Evolutionary conservation across 2,797 vertebrate genomes (phyloP), one percentile per base, ranked within the genome.

Genomic region (Sebastes miniatus): DNA sequence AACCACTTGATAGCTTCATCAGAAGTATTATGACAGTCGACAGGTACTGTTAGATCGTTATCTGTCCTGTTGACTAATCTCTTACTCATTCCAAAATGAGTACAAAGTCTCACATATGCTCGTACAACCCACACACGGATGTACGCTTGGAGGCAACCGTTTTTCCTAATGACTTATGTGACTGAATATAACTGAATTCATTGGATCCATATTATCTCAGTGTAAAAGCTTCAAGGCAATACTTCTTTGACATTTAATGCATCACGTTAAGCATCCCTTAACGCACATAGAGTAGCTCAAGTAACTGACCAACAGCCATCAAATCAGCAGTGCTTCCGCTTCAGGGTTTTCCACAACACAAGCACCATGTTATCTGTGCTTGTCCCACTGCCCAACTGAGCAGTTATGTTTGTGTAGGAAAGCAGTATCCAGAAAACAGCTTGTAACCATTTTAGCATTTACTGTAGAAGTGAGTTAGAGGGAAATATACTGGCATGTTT

Each of bases 261-360:
- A 69, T 64, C 25, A 56, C 34, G 62, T 36, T 71, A 9, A 47
- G 50, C 56, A 63, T 84, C 39, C 61, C 47, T 76, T 16, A 47
- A 47, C 3, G 16, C 43, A 18, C 47, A 50, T 61, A 20, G 1
- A 27, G 24, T 4, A 9, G 14, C 11, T 69, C 5, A 36, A 65
- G 25, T 52, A 57, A 50, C 64, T 73, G 68, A 83, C 65, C 63
- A 72, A 74, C 70, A 78, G 63, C 54, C 62, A 70, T 83, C 72
- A 71, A 54, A 77, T 81, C 62, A 83, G 67, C 69, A 69, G 25
- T 12, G n/a, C 27, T 54, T 73, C 58, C 36, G 67, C 80, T 70
- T 67, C 61, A 80, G 39, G 71, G 20, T 27, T 71, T 72, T 61
- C 47, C 64, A 63, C 62, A 68, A 27, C 69, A 75, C 63, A 73